Conservation (phyloP, 2,113 vertebrate species). For the Pyrgilauda ruficollis region DNA sequence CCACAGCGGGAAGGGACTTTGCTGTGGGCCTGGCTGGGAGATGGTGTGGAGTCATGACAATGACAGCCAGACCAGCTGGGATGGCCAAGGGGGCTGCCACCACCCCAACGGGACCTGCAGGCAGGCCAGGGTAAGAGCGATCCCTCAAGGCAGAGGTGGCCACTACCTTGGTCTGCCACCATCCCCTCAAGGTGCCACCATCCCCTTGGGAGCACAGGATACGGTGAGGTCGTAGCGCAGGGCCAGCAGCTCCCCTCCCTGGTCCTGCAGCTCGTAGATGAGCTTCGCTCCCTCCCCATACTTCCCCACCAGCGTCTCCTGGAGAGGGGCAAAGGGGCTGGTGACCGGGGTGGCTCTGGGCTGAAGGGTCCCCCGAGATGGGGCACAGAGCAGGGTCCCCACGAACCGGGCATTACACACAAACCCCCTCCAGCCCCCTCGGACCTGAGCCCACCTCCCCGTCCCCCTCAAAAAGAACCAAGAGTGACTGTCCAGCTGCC, state of each 20-base stretch:
- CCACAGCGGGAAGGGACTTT: not conserved
- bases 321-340: not conserved
- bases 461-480: accelerated
- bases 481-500: not conserved
- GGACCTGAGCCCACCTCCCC: accelerated
- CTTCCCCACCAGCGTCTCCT: slow-evolving; percentile 88
- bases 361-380: accelerated
- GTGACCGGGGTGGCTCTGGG: not conserved
- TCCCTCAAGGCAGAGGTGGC: too few species aligned
- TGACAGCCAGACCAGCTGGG: not conserved
- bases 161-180: accelerated
- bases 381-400: not conserved
- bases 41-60: too few species aligned
- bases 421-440: not conserved
- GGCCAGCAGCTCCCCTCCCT: slow-evolving; percentile 94
- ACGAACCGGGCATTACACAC: accelerated
- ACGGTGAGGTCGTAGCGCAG: slow-evolving; percentile 97
- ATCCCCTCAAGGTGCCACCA: accelerated
- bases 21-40: not conserved
- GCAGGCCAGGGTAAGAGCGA: not conserved
- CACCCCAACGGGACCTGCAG: accelerated
- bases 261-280: slow-evolving; percentile 94
- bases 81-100: not conserved
- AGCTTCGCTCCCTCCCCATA: slow-evolving; percentile 89
- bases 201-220: slow-evolving; percentile 69